Evolutionary conservation across 2,797 vertebrate genomes (phyloP), one percentile per base, ranked within the genome.

Genomic region (Nasua narica): DNA sequence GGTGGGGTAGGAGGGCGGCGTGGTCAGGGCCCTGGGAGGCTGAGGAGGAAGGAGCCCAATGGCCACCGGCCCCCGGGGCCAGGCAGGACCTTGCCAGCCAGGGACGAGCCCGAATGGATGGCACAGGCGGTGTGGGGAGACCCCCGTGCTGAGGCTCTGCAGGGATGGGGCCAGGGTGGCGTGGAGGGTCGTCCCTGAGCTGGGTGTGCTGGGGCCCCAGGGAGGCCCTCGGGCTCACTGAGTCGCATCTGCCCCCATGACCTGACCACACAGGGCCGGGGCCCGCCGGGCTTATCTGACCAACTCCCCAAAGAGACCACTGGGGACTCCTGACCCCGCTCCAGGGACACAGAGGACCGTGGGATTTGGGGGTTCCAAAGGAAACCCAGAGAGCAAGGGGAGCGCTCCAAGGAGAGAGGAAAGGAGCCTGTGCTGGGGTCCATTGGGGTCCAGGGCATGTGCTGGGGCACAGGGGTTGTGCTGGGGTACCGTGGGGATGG

Each of bases 51-150:
- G 60, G 21, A 16, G 46, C 40, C 19, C 15, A 10, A 35, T 1
- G 25, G 78, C 78, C 25, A 40, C 52, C 52, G 29, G 52, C 52
- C 14, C 10, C 35, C 13, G 2, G 21, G 77, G 78, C 25, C 2
- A 1, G 56, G 81, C 29, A 0, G 43, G 82, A 32, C 58, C 43
- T 16, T 10, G 82, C 37, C 60, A 77, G 76, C 56, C 54, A 35
- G 37, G 18, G 19, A 43, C 18, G 3, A 1, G 35, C 58, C 54
- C 7, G 35, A n/a, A n/a, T 18, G 14, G 25, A 74, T 18, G 7
- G 11, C 50, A 19, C 0, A 0, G 16, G 29, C 11, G 23, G 25
- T 6, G 11, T 4, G 0, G 14, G 46, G 29, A 37, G 29, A 48
- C 40, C 56, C 40, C 56, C 15, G 21, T 56, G 25, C 16, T 5